These are phyloP conservation scores for Mylabris phalerata DNA, from an alignment of 1,140 invertebrate species.

Conservation along the genomic window DNA sequence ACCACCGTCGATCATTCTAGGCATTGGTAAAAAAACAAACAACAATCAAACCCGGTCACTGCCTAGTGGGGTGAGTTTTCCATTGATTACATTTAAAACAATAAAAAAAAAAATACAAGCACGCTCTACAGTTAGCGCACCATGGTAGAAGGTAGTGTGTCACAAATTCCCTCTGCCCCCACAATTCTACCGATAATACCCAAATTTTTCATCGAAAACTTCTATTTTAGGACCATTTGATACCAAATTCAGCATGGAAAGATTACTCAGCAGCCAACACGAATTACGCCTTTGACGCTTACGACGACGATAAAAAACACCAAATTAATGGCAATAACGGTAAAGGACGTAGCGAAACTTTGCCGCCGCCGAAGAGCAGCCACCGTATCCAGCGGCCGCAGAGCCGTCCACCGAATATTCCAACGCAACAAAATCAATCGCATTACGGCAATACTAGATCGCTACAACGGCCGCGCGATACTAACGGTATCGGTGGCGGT, in stretches of 20 bases:
- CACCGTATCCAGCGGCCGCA: slow-evolving; percentile 32
- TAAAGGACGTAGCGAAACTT: slow-evolving; percentile 37
- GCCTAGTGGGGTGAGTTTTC: slow-evolving; percentile 38
- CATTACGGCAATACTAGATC: slow-evolving; percentile 51
- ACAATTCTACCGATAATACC: no score
- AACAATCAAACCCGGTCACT: slow-evolving; percentile 8
- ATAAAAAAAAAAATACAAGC: not conserved
- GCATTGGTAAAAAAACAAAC: slow-evolving; percentile 22
- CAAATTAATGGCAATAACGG: slow-evolving; percentile 42
- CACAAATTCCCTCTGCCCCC: no score
- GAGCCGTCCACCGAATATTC: slow-evolving; percentile 34
- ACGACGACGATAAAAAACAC: slow-evolving; percentile 61
- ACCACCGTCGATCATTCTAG: slow-evolving; percentile 25
- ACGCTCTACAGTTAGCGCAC: slow-evolving; percentile 9
- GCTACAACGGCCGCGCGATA: slow-evolving; percentile 48
- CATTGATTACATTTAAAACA: not conserved
- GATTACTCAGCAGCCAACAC: slow-evolving; percentile 77
- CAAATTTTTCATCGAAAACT: no score
- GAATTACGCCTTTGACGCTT: slow-evolving; percentile 82
- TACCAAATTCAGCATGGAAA: slow-evolving; percentile 77
- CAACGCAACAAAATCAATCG: slow-evolving; percentile 11
- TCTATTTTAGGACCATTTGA: slow-evolving; percentile 65
- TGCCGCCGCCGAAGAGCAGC: slow-evolving; percentile 45
- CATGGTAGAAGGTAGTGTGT: no score
- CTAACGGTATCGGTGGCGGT: not conserved